Evolutionary conservation across 2,888 invertebrate species (phyloP).

Genomic region (Microchrysa polita): DNA sequence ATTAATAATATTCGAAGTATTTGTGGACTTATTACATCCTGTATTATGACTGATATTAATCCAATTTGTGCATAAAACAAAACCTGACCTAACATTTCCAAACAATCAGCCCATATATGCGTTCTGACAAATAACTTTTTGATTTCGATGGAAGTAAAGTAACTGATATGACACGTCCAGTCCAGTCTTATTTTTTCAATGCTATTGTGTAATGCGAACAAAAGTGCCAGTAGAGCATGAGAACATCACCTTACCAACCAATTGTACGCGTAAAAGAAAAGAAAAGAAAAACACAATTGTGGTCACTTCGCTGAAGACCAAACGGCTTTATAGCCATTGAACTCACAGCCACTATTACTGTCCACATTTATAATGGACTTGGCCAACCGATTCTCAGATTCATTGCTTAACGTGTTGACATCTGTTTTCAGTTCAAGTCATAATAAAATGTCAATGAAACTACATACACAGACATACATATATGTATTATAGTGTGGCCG

Average conservation of each 20-base stretch:
- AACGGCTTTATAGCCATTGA: not conserved
- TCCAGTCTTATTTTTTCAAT: not conserved
- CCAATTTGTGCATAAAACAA: no score
- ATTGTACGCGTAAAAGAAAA: not conserved
- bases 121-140: no score
- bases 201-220: constrained; percentile 38
- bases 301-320: constrained; percentile 13
- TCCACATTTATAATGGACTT: not conserved
- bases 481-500: not conserved
- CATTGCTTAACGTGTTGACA: constrained; percentile 31
- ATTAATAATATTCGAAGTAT: no score
- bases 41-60: no score
- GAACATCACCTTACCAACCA: constrained; percentile 34
- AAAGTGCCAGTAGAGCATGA: constrained; percentile 38
- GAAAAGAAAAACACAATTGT: constrained; percentile 36
- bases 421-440: constrained; percentile 13
- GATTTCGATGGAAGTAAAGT: no score
- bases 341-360: not conserved
- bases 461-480: not conserved
- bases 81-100: no score
- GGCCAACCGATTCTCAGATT: not conserved
- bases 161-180: not conserved
- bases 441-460: constrained; percentile 28
- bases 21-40: no score
- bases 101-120: no score